A percentile compares a stretch with the other conserved stretches of the same genome.
phyloP scores from a whole-genome alignment of 2,888 invertebrate genomes.

The Torymus texanus region DNA sequence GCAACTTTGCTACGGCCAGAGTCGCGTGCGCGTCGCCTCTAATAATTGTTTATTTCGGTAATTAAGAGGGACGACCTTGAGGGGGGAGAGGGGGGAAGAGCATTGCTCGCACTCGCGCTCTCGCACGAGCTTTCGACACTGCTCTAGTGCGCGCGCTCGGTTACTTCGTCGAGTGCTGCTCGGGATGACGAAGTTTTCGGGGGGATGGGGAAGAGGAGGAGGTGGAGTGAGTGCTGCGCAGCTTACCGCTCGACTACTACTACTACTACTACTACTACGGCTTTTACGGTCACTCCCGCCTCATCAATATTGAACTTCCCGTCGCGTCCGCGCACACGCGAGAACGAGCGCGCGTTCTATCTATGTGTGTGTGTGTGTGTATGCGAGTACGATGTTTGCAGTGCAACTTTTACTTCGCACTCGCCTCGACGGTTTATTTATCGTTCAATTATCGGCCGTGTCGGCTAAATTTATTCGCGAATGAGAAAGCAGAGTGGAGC shows the following conservation, averaged over 20 bases:
- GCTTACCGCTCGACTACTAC: slow-evolving; percentile 18
- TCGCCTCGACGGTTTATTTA: neutral
- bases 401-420: slow-evolving; percentile 1
- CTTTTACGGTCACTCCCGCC: slow-evolving; percentile 17
- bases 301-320: slow-evolving; percentile 37
- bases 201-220: neutral
- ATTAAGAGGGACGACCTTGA: slow-evolving; percentile 36
- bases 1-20: neutral
- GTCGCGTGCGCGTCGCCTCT: neutral
- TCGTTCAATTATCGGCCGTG: neutral
- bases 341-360: too few species aligned
- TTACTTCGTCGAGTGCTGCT: neutral
- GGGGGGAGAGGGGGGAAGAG: neutral
- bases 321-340: too few species aligned
- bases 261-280: neutral
- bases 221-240: slow-evolving; percentile 5
- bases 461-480: slow-evolving; percentile 4
- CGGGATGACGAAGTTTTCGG: slow-evolving; percentile 8
- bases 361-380: neutral
- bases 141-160: neutral
- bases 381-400: slow-evolving; percentile 6
- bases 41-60: slow-evolving; percentile 46
- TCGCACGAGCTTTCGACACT: neutral
- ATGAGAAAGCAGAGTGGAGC: neutral
- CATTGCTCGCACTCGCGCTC: neutral